These are phyloP conservation scores for Eristalis arbustorum DNA, from an alignment of 2,888 invertebrate genomes.

Conservation along the genomic window DNA sequence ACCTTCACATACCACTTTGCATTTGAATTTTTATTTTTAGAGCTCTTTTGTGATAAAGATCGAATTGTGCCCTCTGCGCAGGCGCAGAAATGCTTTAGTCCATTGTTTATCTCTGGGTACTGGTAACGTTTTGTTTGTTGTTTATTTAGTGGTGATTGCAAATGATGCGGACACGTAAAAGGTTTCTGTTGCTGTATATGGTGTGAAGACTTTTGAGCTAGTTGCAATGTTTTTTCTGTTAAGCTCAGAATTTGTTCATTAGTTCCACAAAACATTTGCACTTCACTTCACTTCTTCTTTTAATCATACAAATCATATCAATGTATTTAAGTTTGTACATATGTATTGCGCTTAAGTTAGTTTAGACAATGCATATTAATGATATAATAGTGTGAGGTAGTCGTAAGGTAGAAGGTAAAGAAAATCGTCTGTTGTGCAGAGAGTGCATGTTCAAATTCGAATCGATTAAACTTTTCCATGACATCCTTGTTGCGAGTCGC, in stretches of 20 bases:
- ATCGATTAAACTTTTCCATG: no score
- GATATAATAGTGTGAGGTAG: no score
- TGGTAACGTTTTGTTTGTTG: slow-evolving; percentile 44
- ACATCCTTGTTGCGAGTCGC: no score
- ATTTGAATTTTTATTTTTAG: slow-evolving; percentile 74
- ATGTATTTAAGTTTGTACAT: no score
- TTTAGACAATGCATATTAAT: no score
- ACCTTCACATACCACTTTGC: slow-evolving; percentile 88
- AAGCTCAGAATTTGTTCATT: slow-evolving; percentile 75
- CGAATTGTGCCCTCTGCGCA: slow-evolving; percentile 78
- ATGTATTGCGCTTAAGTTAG: no score
- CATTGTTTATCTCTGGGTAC: slow-evolving; percentile 74
- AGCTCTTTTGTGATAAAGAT: slow-evolving; percentile 76
- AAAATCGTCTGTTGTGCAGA: no score
- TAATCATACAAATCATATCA: no score
- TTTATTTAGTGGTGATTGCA: not conserved
- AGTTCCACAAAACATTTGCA: slow-evolving; percentile 77
- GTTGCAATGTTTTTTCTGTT: slow-evolving; percentile 75
- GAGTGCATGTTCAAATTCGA: no score
- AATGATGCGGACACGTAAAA: not conserved
- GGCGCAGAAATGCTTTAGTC: slow-evolving; percentile 77
- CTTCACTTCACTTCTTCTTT: not conserved
- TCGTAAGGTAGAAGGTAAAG: no score
- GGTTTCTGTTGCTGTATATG: slow-evolving; percentile 71
- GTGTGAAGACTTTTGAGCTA: slow-evolving; percentile 78